Evolutionary conservation across 2,888 invertebrate species (phyloP).

Genomic region (Trisateles emortualis): DNA sequence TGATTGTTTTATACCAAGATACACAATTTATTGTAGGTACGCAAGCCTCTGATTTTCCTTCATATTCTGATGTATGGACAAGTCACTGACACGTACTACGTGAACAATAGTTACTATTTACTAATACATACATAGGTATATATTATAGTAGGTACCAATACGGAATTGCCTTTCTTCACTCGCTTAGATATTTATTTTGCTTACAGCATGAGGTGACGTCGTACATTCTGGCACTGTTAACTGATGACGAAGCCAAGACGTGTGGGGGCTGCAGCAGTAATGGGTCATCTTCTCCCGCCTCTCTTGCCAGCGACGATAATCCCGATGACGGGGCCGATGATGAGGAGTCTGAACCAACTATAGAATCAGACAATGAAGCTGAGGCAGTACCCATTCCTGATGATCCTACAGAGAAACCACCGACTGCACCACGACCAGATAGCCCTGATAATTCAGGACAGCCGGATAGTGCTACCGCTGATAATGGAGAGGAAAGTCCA

Average conservation of each 20-base stretch:
- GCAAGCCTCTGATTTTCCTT: no score
- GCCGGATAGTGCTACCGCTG: conserved; percentile 26
- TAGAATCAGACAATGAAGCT: conserved; percentile 19
- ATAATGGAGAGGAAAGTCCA: neutral
- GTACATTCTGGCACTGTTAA: conserved; percentile 75
- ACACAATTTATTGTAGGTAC: no score
- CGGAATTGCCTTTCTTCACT: no score
- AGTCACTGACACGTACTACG: no score
- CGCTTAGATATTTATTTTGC: no score
- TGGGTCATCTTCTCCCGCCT: conserved; percentile 33
- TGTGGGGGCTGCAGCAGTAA: conserved; percentile 60
- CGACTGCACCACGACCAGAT: neutral
- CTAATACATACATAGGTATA: no score
- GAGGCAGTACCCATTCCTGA: conserved; percentile 13
- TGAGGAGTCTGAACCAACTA: conserved; percentile 5
- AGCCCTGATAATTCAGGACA: conserved; percentile 17
- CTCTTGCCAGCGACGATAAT: conserved; percentile 9
- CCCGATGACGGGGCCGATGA: neutral
- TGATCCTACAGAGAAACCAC: conserved; percentile 9
- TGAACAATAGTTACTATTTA: no score
- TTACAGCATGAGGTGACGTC: conserved; percentile 76
- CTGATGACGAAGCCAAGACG: conserved; percentile 75
- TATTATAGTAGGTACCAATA: no score
- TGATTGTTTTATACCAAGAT: no score
- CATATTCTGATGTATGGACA: no score